Conservation (phyloP, 2,113 vertebrate genomes). For the Mustela nigripes region DNA sequence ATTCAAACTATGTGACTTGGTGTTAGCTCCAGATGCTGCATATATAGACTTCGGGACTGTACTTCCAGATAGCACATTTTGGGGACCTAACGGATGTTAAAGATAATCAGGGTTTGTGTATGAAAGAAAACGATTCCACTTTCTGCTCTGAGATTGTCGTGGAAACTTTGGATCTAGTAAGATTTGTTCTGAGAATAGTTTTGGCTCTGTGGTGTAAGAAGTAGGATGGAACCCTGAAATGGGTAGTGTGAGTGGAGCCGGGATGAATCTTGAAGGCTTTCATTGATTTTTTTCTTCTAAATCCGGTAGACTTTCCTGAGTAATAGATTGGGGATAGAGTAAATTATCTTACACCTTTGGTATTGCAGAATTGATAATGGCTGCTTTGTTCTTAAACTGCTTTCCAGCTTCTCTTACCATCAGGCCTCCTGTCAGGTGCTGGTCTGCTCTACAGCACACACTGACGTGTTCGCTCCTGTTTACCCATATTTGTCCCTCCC, state of each 20-base stretch:
- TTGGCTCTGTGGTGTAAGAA: background rate
- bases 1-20: background rate
- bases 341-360: background rate
- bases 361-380: background rate
- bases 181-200: conserved; percentile 12
- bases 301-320: background rate
- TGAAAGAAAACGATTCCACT: background rate
- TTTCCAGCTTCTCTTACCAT: background rate
- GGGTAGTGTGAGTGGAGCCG: background rate
- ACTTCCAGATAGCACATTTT: background rate
- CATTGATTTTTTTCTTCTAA: background rate
- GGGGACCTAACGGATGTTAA: background rate
- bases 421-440: background rate
- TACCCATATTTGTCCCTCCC: background rate
- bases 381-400: background rate
- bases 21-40: background rate
- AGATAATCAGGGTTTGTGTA: background rate
- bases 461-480: background rate
- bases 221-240: background rate
- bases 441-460: background rate
- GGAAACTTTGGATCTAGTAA: background rate
- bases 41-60: background rate
- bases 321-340: background rate
- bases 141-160: background rate
- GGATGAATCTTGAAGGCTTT: background rate